A percentile compares a stretch with the other conserved stretches of the same genome.
phyloP scores from a whole-genome alignment of 2,797 vertebrate genomes.

The Pagetopsis macropterus region DNA sequence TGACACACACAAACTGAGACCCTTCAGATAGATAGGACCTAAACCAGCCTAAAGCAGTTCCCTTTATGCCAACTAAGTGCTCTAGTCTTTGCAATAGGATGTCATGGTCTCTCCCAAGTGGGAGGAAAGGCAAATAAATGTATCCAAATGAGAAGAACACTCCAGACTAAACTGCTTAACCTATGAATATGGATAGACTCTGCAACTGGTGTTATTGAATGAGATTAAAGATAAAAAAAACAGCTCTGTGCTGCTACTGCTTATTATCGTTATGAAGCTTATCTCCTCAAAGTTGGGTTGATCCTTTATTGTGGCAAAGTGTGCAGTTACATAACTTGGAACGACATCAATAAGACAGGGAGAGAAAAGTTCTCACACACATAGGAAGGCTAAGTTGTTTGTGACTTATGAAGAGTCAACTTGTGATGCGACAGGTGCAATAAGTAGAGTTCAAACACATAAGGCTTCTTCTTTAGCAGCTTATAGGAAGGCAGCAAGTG shows the following conservation, averaged over 20 bases:
- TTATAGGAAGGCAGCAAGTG: slow-evolving; percentile 39
- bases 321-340: slow-evolving; percentile 78
- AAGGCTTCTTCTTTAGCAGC: slow-evolving; percentile 42
- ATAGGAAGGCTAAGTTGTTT: slow-evolving; percentile 34
- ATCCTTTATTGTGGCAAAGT: slow-evolving; percentile 78
- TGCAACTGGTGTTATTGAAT: slow-evolving; percentile 30
- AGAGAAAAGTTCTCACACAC: slow-evolving; percentile 68
- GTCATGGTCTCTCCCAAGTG: too few relatives aligned
- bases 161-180: slow-evolving; percentile 48
- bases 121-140: slow-evolving; percentile 42
- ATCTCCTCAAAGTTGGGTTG: slow-evolving; percentile 69
- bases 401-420: slow-evolving; percentile 30
- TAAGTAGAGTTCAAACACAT: slow-evolving; percentile 44
- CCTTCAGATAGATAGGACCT: too few relatives aligned
- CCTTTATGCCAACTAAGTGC: too few relatives aligned
- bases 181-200: slow-evolving; percentile 18
- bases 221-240: slow-evolving; percentile 21
- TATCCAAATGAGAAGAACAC: slow-evolving; percentile 29
- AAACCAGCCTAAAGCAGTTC: too few relatives aligned
- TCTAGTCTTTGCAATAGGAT: too few relatives aligned
- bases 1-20: too few relatives aligned
- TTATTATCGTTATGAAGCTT: slow-evolving; percentile 67
- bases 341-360: slow-evolving; percentile 63
- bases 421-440: slow-evolving; percentile 47
- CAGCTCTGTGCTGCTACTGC: slow-evolving; percentile 36